Evolutionary conservation across 2,113 vertebrate genomes (phyloP).

Genomic region (Connochaetes taurinus): DNA sequence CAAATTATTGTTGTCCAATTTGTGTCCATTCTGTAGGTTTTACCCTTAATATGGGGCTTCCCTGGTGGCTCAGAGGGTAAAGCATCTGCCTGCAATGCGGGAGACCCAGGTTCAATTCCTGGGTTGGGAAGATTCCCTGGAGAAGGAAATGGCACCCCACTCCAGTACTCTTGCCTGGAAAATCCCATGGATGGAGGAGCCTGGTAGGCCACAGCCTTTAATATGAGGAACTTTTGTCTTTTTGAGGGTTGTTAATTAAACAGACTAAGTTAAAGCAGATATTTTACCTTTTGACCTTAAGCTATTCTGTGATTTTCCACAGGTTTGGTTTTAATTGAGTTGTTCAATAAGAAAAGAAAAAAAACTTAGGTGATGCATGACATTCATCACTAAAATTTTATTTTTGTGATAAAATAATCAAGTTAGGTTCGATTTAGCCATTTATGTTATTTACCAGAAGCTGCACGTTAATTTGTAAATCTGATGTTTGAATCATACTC

Average conservation of each 20-base stretch:
- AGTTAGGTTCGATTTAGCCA: background rate
- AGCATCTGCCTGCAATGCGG: rapidly evolving
- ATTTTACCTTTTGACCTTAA: background rate
- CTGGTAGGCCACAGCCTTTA: background rate
- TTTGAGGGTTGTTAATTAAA: background rate
- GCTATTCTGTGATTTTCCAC: background rate
- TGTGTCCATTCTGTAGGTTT: background rate
- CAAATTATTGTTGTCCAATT: background rate
- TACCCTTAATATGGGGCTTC: background rate
- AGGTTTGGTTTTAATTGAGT: background rate
- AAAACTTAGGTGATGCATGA: background rate
- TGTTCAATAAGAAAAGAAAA: background rate
- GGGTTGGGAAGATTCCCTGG: background rate
- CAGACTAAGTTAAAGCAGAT: background rate
- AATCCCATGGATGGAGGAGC: background rate
- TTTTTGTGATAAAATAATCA: slow-evolving; percentile 23
- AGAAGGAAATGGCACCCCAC: background rate
- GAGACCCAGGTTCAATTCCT: background rate
- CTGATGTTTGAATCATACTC: background rate
- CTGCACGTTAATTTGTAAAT: background rate
- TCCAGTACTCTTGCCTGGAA: background rate
- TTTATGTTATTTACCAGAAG: background rate
- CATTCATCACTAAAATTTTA: background rate
- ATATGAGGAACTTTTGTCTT: background rate
- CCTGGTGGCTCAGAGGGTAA: background rate